These are phyloP conservation scores for Collichthys lucidus DNA, from an alignment of 2,113 vertebrate species.

Conservation along the genomic window DNA sequence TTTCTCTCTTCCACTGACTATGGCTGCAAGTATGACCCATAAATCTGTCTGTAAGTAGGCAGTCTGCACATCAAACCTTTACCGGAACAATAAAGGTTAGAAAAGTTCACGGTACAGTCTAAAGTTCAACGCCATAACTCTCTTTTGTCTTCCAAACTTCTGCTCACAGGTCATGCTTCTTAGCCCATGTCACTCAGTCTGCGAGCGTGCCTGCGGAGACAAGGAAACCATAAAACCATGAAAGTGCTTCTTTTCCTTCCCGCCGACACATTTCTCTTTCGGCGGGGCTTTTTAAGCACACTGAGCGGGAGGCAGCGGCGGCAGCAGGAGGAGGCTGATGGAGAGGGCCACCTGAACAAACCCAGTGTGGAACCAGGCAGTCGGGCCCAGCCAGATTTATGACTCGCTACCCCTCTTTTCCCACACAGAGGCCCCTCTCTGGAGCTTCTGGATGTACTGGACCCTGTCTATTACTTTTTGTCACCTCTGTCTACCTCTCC, in stretches of 20 bases:
- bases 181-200: constrained; percentile 56
- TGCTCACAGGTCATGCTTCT: constrained; percentile 55
- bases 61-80: not conserved
- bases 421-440: constrained; percentile 71
- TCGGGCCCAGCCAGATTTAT: constrained; percentile 76
- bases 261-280: constrained; percentile 65
- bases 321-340: constrained; percentile 66
- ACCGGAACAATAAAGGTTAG: constrained; percentile 30
- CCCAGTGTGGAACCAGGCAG: constrained; percentile 66
- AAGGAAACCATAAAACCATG: constrained; percentile 76
- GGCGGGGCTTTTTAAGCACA: constrained; percentile 42
- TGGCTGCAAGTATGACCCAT: not conserved
- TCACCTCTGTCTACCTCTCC: constrained; percentile 62
- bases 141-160: constrained; percentile 37
- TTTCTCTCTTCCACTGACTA: no score
- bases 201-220: constrained; percentile 59
- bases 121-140: constrained; percentile 64
- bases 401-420: constrained; percentile 64
- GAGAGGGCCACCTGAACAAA: constrained; percentile 83
- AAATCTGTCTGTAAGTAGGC: not conserved
- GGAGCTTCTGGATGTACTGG: constrained; percentile 66
- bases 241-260: constrained; percentile 68
- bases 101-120: constrained; percentile 33
- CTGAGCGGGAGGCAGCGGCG: constrained; percentile 55
- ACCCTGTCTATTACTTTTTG: constrained; percentile 66